phyloP scores from a whole-genome alignment of 1,140 invertebrate species.

The Probaryconus sp. region DNA sequence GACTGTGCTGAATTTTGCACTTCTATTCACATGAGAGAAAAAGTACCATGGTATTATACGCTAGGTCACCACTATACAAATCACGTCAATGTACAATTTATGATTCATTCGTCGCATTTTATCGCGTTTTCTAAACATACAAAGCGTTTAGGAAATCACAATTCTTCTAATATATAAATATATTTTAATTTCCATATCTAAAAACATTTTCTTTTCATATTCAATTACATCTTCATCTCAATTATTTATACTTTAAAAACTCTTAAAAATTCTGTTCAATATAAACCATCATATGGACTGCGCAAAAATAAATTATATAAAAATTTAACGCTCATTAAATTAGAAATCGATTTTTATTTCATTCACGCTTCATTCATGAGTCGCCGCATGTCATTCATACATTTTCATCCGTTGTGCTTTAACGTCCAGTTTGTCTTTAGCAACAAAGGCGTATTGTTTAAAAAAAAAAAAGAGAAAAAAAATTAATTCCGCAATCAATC shows the following conservation, averaged over 20 bases:
- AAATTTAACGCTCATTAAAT: constrained; percentile 64
- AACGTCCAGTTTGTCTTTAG: constrained; percentile 20
- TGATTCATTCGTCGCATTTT: constrained; percentile 64
- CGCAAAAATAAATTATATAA: constrained; percentile 76
- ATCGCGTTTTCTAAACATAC: constrained; percentile 67
- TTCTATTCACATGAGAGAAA: constrained; percentile 65
- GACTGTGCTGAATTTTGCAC: constrained; percentile 59
- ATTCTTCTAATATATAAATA: too few species aligned
- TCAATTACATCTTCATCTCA: too few species aligned
- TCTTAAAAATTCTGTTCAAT: too few species aligned
- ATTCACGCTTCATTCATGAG: constrained; percentile 29
- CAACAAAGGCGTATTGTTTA: neutral
- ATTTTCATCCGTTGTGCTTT: constrained; percentile 61
- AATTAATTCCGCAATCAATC: too few species aligned
- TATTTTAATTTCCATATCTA: too few species aligned
- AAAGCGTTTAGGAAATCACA: constrained; percentile 49
- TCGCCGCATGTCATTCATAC: constrained; percentile 64
- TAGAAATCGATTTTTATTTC: constrained; percentile 20
- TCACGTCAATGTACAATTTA: constrained; percentile 73
- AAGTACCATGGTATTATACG: constrained; percentile 69
- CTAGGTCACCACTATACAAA: constrained; percentile 71
- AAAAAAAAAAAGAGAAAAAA: too few species aligned
- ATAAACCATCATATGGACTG: too few species aligned
- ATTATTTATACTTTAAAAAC: too few species aligned
- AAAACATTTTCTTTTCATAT: too few species aligned